A percentile compares a stretch with the other conserved stretches of the same genome.
phyloP scores from a whole-genome alignment of 2,797 vertebrate genomes.

The Xiphorhynchus erythropygius region DNA sequence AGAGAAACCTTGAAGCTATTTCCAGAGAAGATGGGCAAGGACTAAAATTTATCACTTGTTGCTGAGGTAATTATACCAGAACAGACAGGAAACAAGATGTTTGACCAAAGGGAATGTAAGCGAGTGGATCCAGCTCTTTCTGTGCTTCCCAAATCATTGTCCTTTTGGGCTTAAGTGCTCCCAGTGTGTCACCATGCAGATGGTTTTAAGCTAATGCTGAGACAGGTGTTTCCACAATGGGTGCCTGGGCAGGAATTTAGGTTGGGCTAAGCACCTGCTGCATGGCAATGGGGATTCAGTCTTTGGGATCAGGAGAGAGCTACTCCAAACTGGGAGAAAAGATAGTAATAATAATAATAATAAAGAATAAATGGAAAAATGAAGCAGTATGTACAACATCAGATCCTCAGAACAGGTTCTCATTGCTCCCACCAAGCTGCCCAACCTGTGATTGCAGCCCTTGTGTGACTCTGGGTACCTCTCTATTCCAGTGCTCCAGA shows the following conservation, averaged over 20 bases:
- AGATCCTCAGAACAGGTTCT: background rate
- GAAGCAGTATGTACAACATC: background rate
- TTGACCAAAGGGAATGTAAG: background rate
- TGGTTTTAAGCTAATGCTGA: background rate
- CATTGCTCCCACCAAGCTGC: background rate
- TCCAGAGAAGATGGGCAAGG: background rate
- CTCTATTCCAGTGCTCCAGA: background rate
- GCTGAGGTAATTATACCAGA: background rate
- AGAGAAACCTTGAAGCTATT: background rate
- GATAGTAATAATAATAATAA: too few relatives aligned
- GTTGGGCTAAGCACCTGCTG: background rate
- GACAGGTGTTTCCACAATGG: background rate
- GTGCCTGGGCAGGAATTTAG: background rate
- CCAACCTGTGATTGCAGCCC: background rate
- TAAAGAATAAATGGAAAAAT: background rate
- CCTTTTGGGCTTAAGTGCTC: background rate
- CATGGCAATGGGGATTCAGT: background rate
- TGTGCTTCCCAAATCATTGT: background rate
- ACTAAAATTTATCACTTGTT: background rate
- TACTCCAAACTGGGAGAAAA: background rate
- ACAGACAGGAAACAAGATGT: background rate
- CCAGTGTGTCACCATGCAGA: background rate
- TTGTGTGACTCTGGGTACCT: accelerated
- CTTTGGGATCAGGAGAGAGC: background rate
- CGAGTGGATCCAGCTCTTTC: background rate